Conservation (phyloP, 2,797 vertebrate genomes). For the Melanotaenia nigrans region DNA sequence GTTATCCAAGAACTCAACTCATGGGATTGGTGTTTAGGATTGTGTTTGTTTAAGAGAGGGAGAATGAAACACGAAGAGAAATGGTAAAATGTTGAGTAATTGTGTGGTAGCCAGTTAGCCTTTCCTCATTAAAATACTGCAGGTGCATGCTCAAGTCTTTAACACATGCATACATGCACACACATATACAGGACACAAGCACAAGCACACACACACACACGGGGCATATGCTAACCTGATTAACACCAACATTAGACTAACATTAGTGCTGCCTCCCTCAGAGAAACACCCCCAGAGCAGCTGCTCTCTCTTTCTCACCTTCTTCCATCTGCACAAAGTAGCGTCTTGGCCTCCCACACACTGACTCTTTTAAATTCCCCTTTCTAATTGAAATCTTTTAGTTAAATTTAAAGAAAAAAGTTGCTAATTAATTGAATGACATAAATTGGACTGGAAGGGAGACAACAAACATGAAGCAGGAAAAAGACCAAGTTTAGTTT, state of each 20-base stretch:
- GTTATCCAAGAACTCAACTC: slow-evolving; percentile 19
- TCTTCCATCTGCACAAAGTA: slow-evolving; percentile 47
- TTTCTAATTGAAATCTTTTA: slow-evolving; percentile 5
- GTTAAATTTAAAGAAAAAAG: slow-evolving; percentile 16
- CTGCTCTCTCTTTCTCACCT: slow-evolving; percentile 57
- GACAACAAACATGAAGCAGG: background rate
- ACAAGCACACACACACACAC: slow-evolving; percentile 20
- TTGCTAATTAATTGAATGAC: slow-evolving; percentile 24
- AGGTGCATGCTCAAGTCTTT: slow-evolving; percentile 47
- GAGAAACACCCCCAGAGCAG: slow-evolving; percentile 69
- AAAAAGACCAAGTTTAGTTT: background rate
- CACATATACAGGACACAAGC: slow-evolving; percentile 13
- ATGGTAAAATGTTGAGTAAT: slow-evolving; percentile 3
- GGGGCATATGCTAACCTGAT: slow-evolving; percentile 74
- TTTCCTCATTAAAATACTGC: slow-evolving; percentile 49
- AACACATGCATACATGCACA: background rate
- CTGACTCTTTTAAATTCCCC: slow-evolving; percentile 11
- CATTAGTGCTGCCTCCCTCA: slow-evolving; percentile 69
- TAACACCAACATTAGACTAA: slow-evolving; percentile 69
- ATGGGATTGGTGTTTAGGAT: background rate
- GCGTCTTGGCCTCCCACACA: slow-evolving; percentile 35
- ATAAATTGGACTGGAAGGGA: background rate
- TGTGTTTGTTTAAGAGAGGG: background rate
- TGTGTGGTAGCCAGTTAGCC: slow-evolving; percentile 8
- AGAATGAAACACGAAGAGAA: background rate